phyloP scores from a whole-genome alignment of 2,113 vertebrate species.

The pig (Sus scrofa) region DNA sequence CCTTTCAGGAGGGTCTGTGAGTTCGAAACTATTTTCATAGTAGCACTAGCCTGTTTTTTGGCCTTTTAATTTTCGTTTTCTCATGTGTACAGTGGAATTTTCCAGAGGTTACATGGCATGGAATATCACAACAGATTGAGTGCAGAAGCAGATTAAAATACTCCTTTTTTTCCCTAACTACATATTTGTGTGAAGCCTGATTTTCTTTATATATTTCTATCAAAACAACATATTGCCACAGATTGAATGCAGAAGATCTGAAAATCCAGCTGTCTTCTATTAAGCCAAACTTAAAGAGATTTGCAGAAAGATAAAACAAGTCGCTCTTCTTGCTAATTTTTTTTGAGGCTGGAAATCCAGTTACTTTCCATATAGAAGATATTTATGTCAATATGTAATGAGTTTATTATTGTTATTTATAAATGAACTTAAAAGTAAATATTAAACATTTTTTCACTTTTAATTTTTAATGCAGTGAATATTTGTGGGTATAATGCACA shows the following conservation, averaged over 20 bases:
- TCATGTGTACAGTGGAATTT: conserved; percentile 30
- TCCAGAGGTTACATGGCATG: conserved; percentile 49
- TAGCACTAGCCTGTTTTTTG: neutral
- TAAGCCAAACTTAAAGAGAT: conserved; percentile 49
- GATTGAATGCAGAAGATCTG: conserved; percentile 53
- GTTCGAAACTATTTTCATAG: neutral
- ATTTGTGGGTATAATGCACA: neutral
- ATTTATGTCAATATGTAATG: neutral
- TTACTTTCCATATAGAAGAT: neutral
- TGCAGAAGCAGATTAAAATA: conserved; percentile 67
- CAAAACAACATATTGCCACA: conserved; percentile 78
- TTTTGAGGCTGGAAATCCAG: neutral
- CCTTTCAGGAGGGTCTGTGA: neutral
- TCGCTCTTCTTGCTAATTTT: neutral
- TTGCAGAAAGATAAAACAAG: conserved; percentile 57
- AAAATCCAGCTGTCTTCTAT: conserved; percentile 75
- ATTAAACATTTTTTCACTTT: neutral
- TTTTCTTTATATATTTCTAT: conserved; percentile 77
- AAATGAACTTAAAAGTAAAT: conserved; percentile 32
- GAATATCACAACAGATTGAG: conserved; percentile 58
- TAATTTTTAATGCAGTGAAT: conserved; percentile 17
- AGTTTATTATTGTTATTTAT: conserved; percentile 6
- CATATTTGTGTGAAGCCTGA: conserved; percentile 61
- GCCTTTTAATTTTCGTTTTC: conserved; percentile 3
- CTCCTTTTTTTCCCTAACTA: neutral